Evolutionary conservation across 2,797 vertebrate species (phyloP).

Genomic region (Dendrocincla tyrannina): DNA sequence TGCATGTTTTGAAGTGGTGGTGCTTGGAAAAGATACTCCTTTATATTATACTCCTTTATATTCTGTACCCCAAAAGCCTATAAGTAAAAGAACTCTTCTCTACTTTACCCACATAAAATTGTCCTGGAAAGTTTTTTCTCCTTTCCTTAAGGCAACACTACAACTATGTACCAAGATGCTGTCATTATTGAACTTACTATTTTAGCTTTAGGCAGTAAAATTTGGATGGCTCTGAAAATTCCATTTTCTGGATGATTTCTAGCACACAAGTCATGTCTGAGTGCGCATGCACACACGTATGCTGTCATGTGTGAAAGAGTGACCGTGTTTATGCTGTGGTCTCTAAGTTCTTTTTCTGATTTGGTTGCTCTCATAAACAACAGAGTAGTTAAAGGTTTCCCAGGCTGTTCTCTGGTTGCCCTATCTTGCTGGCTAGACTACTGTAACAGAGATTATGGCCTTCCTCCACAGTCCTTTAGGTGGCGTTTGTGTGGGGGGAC

Average conservation of each 20-base stretch:
- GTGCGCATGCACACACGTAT: fast-evolving
- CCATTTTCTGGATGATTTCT: background rate
- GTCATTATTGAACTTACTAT: background rate
- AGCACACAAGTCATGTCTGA: background rate
- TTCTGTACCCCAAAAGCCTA: no score
- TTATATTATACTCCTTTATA: no score
- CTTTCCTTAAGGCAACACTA: no score
- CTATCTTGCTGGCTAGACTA: background rate
- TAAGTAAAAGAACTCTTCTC: no score
- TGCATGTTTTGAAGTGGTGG: no score
- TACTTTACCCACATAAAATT: no score
- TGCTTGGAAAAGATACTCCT: no score
- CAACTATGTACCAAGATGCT: background rate
- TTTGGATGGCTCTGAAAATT: background rate
- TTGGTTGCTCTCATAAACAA: background rate
- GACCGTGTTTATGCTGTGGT: background rate
- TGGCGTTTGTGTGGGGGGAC: background rate
- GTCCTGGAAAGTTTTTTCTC: no score
- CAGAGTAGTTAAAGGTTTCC: background rate
- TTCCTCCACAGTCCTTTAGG: background rate
- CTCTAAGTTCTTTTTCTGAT: fast-evolving
- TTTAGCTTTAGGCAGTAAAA: background rate
- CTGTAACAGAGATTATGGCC: background rate
- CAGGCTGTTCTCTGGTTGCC: background rate
- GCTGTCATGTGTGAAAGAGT: background rate